Evolutionary conservation across 2,888 invertebrate genomes (phyloP).

Genomic region (Perizoma affinitatum): DNA sequence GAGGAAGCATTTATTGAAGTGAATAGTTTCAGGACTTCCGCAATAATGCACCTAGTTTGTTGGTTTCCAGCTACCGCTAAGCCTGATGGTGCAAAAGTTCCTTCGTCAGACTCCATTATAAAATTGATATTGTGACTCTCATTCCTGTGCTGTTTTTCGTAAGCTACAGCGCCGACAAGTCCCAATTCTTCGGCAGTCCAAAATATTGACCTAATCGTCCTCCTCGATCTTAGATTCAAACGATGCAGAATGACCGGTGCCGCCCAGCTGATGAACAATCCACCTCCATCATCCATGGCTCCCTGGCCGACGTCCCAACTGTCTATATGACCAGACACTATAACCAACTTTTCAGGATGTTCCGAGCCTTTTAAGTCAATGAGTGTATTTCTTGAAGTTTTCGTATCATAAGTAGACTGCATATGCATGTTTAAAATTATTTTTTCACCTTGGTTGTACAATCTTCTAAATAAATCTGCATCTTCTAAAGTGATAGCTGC

Average conservation of each 20-base stretch:
- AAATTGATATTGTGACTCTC: slow-evolving; percentile 86
- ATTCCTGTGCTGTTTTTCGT: slow-evolving; percentile 84
- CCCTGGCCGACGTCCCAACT: slow-evolving; percentile 95
- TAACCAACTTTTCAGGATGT: slow-evolving; percentile 81
- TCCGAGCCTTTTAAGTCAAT: slow-evolving; percentile 86
- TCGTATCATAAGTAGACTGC: slow-evolving; percentile 84
- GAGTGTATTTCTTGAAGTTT: slow-evolving; percentile 88
- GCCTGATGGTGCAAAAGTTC: slow-evolving; percentile 90
- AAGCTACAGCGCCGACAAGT: slow-evolving; percentile 86
- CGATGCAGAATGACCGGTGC: slow-evolving; percentile 87
- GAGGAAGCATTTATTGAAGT: slow-evolving; percentile 87
- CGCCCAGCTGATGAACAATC: slow-evolving; percentile 91
- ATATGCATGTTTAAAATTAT: slow-evolving; percentile 84
- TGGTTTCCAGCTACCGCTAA: slow-evolving; percentile 86
- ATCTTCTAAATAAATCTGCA: slow-evolving; percentile 88
- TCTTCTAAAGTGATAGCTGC: slow-evolving; percentile 92
- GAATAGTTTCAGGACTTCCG: slow-evolving; percentile 87
- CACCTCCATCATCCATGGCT: slow-evolving; percentile 94
- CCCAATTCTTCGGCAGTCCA: slow-evolving; percentile 94
- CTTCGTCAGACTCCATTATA: slow-evolving; percentile 93
- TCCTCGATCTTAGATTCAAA: slow-evolving; percentile 86
- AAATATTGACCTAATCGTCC: slow-evolving; percentile 89
- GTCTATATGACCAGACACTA: slow-evolving; percentile 93
- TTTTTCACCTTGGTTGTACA: slow-evolving; percentile 82
- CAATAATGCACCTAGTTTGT: slow-evolving; percentile 86